Evolutionary conservation across 1,140 invertebrate species (phyloP).

Genomic region (Euborellia annulipes): DNA sequence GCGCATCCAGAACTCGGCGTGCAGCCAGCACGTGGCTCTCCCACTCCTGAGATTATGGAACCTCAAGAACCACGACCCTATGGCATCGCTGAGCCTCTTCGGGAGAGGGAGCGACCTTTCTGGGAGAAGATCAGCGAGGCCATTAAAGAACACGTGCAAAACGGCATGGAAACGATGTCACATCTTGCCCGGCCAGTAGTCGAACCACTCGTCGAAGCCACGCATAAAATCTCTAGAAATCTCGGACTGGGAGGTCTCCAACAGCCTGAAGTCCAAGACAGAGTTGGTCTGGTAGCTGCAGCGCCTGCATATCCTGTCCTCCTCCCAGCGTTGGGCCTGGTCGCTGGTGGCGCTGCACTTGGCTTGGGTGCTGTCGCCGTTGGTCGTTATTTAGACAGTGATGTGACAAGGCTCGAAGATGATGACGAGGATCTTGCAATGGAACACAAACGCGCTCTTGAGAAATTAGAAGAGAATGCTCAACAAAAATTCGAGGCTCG

Average conservation of each 20-base stretch:
- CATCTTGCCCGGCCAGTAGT: slow-evolving; percentile 51
- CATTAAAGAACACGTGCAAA: slow-evolving; percentile 52
- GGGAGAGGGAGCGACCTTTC: slow-evolving; percentile 35
- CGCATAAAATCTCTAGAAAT: slow-evolving; percentile 59
- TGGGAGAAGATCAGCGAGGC: slow-evolving; percentile 55
- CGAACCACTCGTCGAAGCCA: slow-evolving; percentile 55
- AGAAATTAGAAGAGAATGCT: slow-evolving; percentile 13
- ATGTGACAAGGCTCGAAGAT: slow-evolving; percentile 35
- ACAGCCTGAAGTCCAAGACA: slow-evolving; percentile 29
- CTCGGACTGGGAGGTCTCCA: slow-evolving; percentile 39
- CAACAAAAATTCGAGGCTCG: background rate
- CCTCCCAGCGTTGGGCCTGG: slow-evolving; percentile 53
- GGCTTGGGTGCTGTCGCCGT: slow-evolving; percentile 62
- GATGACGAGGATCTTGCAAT: slow-evolving; percentile 30
- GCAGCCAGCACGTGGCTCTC: slow-evolving; percentile 41
- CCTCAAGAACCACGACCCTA: slow-evolving; percentile 26
- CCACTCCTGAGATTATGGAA: background rate
- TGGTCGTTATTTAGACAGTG: slow-evolving; percentile 48
- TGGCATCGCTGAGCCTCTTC: slow-evolving; percentile 18
- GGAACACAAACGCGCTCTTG: slow-evolving; percentile 38
- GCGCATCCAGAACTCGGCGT: slow-evolving; percentile 61
- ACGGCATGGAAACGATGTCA: slow-evolving; percentile 47
- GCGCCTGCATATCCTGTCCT: slow-evolving; percentile 36
- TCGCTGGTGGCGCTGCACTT: slow-evolving; percentile 60
- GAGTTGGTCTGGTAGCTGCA: slow-evolving; percentile 46